These are phyloP conservation scores for Metallyticus violacea DNA, from an alignment of 2,888 invertebrate species.

Conservation along the genomic window DNA sequence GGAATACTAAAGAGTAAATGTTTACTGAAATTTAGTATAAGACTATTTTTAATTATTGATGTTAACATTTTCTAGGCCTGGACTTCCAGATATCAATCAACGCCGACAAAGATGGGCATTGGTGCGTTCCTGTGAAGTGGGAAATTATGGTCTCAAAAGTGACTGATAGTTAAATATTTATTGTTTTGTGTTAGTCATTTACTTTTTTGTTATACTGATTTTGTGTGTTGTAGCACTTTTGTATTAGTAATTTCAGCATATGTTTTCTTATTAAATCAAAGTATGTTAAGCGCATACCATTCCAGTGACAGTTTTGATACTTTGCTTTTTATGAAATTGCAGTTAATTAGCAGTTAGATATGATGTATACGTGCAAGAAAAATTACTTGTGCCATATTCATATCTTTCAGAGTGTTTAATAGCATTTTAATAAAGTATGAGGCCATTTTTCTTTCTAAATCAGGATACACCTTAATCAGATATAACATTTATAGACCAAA, in stretches of 20 bases:
- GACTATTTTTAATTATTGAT: too few species aligned
- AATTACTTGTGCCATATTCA: neutral
- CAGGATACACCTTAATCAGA: neutral
- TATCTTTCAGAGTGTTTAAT: neutral
- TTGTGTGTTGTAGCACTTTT: neutral
- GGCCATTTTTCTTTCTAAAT: neutral
- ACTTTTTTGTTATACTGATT: neutral
- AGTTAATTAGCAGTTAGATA: neutral
- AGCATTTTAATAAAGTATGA: neutral
- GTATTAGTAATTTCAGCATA: neutral
- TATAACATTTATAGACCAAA: neutral
- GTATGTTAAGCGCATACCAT: neutral
- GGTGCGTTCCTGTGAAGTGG: conserved; percentile 31
- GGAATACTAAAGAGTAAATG: too few species aligned
- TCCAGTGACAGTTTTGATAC: neutral
- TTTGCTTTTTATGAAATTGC: neutral
- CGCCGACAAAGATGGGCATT: conserved; percentile 32
- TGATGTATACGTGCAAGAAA: neutral
- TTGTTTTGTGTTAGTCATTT: neutral
- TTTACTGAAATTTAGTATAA: neutral
- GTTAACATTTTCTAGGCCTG: conserved; percentile 16
- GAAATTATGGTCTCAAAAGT: conserved; percentile 16
- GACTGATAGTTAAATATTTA: neutral
- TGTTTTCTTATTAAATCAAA: neutral
- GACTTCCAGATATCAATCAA: conserved; percentile 23